These are phyloP conservation scores for Ganaspis brasiliensis DNA, from an alignment of 2,888 invertebrate genomes.

Conservation along the genomic window DNA sequence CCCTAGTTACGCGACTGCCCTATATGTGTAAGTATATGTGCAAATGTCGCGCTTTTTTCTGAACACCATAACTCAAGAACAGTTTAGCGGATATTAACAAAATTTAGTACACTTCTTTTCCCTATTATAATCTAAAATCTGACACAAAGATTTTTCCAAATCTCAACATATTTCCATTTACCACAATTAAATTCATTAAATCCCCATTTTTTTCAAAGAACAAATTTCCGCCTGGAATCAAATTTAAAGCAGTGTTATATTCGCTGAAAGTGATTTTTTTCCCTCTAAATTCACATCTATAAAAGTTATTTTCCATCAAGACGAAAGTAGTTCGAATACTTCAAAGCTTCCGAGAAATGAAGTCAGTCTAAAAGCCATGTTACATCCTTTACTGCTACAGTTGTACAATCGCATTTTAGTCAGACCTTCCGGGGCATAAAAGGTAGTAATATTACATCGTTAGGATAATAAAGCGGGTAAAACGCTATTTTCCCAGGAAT, in stretches of 20 bases:
- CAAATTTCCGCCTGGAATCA: neutral
- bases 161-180: too few species aligned
- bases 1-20: too few species aligned
- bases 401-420: conserved; percentile 25
- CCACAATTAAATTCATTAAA: too few species aligned
- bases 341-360: conserved; percentile 5
- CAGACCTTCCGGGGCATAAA: conserved; percentile 5
- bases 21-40: too few species aligned
- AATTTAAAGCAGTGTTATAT: neutral
- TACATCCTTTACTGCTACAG: neutral
- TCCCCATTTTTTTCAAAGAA: too few species aligned
- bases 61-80: too few species aligned
- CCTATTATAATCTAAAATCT: too few species aligned
- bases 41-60: too few species aligned
- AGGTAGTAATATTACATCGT: conserved; percentile 36
- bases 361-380: conserved; percentile 17
- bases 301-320: conserved; percentile 9
- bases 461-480: conserved; percentile 21
- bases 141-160: too few species aligned
- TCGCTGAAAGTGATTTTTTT: neutral
- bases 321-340: neutral
- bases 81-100: too few species aligned
- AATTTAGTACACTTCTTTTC: too few species aligned
- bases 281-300: neutral
- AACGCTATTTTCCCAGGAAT: conserved; percentile 25